These are phyloP conservation scores for Seriola rivoliana DNA, from an alignment of 2,113 vertebrate species.

Conservation along the genomic window DNA sequence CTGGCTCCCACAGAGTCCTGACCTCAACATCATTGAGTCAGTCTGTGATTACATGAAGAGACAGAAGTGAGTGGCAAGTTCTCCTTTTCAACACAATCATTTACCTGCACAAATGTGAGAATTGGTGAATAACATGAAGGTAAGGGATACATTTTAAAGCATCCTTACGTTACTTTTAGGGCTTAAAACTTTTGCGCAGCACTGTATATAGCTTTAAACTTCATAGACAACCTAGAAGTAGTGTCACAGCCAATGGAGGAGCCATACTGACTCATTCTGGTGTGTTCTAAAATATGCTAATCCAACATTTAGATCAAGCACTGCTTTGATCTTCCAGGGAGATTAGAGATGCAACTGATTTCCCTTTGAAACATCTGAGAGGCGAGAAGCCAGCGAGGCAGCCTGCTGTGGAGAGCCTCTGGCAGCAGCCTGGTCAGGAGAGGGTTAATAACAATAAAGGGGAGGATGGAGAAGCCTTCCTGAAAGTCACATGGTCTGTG, in stretches of 20 bases:
- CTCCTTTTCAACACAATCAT: background rate
- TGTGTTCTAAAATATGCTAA: conserved; percentile 67
- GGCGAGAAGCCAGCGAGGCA: conserved; percentile 50
- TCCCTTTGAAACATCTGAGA: conserved; percentile 67
- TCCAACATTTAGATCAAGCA: conserved; percentile 70
- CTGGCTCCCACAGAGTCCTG: background rate
- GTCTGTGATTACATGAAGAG: background rate
- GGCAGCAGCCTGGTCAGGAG: conserved; percentile 61
- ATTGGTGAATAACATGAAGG: no score
- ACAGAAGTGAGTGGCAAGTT: background rate
- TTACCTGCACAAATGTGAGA: no score
- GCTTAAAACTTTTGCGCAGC: background rate
- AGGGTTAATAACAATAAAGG: conserved; percentile 83
- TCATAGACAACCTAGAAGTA: background rate
- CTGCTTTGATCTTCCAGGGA: conserved; percentile 70
- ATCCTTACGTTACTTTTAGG: background rate
- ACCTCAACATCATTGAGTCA: background rate
- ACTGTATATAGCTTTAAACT: background rate
- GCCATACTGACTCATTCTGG: conserved; percentile 46
- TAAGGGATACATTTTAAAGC: no score
- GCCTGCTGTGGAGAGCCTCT: conserved; percentile 70
- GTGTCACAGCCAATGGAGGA: conserved; percentile 3
- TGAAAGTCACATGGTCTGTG: conserved; percentile 83
- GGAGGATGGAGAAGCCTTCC: conserved; percentile 80
- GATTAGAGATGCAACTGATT: conserved; percentile 68